Evolutionary conservation across 2,888 invertebrate species (phyloP), one percentile per base, ranked within the genome.

Genomic region (Cerceris rybyensis): DNA sequence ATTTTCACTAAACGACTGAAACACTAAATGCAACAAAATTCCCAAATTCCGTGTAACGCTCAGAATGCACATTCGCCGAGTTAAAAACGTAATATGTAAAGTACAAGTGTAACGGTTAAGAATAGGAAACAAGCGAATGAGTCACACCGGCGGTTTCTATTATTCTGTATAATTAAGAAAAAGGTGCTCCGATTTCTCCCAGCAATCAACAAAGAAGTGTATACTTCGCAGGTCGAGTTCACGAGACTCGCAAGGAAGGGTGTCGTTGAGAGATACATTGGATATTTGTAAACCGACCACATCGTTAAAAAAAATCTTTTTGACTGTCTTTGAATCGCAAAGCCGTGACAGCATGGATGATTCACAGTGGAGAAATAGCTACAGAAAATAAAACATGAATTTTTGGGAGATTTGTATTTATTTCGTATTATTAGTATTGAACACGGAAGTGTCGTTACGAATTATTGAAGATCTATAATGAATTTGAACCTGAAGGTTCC

Each of bases 91-190:
- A 28, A 28, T 4, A 28, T 28, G 28, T 28, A 11, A 54, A 71
- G 52, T 59, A 43, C 16, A 49, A 41, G 42, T n/a, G 60, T 67
- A 46, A 55, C 41, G 17, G 9, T 28, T 17, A 49, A 42, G 13
- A 58, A 39, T n/a, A 50, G n/a, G 17, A 64, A 17, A 13, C 50
- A 68, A 57, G 61, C 28, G 49, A 64, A 74, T 50, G 39, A 64
- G 64, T 50, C 9, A 39, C 50, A 52, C 39, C n/a, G 63, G 46
- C 59, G 60, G 64, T 16, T 39, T 42, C 69, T 49, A 68, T 59
- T 69, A 54, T 61, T 65, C 50, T 9, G 58, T 6, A 70, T 54
- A 66, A 58, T 69, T 60, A 68, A 65, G 61, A 69, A 64, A 52
- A 61, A 58, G 28, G 28, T 55, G 39, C 1, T 42, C 42, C 43